Evolutionary conservation across 2,113 vertebrate species (phyloP).

Genomic region (Sorex araneus): DNA sequence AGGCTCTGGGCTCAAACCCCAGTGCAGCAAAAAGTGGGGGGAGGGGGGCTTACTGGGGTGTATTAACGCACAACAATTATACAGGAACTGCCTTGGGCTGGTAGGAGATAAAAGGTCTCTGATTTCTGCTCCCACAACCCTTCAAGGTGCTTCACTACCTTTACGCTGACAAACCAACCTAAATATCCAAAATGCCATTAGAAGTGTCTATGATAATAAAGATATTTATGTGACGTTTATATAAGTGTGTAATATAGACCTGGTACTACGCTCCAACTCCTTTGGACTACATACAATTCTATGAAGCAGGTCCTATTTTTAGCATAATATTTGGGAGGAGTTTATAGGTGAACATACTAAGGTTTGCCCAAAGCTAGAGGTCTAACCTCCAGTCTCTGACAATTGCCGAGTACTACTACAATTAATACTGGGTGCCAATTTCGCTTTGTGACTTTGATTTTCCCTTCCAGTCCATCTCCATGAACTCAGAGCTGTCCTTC

Average conservation of each 20-base stretch:
- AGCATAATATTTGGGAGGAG: background rate
- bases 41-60: no score
- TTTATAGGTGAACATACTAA: background rate
- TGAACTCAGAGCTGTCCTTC: background rate
- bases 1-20: no score
- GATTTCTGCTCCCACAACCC: background rate
- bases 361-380: background rate
- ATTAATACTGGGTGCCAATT: no score
- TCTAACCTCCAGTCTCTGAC: background rate
- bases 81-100: background rate
- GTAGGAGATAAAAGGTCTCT: background rate
- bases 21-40: no score
- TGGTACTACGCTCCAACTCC: no score
- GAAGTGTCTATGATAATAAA: background rate
- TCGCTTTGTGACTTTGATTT: no score
- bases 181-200: background rate
- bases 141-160: background rate
- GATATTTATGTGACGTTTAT: background rate
- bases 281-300: no score
- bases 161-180: background rate
- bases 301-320: background rate
- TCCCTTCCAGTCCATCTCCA: background rate
- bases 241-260: no score
- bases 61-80: background rate
- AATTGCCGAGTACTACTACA: no score